Percentiles rank a stretch among this genome's conserved stretches.
phyloP scores from a whole-genome alignment of 2,797 vertebrate species.

The Pseudocheirus occidentalis region DNA sequence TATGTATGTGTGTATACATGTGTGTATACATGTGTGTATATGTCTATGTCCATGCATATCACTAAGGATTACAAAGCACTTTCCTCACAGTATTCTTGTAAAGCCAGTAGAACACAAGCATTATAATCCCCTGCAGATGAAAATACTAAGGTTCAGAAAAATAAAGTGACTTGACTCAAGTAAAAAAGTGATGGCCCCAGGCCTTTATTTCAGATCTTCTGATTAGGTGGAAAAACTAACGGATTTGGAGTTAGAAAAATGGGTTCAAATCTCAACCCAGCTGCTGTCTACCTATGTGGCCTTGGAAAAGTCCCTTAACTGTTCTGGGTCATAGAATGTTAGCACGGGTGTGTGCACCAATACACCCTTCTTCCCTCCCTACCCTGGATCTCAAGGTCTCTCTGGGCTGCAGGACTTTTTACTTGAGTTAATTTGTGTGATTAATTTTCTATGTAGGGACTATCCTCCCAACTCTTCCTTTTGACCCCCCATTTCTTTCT shows the following conservation, averaged over 20 bases:
- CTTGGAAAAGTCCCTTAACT: background rate
- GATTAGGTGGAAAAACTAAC: background rate
- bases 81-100: background rate
- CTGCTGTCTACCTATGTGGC: background rate
- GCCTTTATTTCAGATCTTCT: background rate
- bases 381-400: background rate
- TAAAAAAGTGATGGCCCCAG: background rate
- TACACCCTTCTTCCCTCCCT: background rate
- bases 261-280: background rate
- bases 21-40: too few relatives aligned
- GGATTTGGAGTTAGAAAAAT: slow-evolving; percentile 3
- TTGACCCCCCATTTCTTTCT: background rate
- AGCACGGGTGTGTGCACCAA: background rate
- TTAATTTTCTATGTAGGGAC: background rate
- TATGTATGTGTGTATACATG: too few relatives aligned
- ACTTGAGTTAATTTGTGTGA: background rate
- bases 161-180: background rate
- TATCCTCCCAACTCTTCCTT: background rate
- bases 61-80: background rate
- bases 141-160: background rate
- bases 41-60: background rate
- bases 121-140: background rate
- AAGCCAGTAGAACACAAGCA: background rate
- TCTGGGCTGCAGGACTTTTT: background rate
- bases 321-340: slow-evolving; percentile 6